Evolutionary conservation across 2,797 vertebrate genomes (phyloP).

Genomic region (Intellagama lesueurii): DNA sequence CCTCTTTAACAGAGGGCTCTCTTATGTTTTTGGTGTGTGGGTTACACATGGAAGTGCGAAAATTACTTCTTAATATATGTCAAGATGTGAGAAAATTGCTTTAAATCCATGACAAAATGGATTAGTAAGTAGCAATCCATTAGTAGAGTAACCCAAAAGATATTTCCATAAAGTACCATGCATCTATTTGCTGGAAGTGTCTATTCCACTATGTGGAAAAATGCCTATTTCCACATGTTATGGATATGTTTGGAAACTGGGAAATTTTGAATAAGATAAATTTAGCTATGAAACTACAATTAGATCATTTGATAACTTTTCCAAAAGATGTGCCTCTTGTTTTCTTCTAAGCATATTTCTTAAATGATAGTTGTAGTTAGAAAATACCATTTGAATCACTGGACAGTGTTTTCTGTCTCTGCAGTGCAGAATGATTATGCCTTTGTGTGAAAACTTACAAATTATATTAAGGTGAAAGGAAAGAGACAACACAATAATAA

Average conservation of each 20-base stretch:
- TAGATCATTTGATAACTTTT: neutral
- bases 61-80: neutral
- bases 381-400: neutral
- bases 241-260: neutral
- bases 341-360: slow-evolving; percentile 2
- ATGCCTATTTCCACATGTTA: neutral
- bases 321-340: neutral
- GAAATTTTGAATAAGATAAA: slow-evolving; percentile 1
- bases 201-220: neutral
- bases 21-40: neutral
- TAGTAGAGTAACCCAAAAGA: neutral
- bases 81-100: slow-evolving; percentile 1
- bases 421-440: neutral
- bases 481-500: neutral
- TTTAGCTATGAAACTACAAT: neutral
- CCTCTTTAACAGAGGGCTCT: neutral
- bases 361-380: neutral
- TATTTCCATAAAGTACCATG: neutral
- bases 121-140: neutral
- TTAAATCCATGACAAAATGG: neutral
- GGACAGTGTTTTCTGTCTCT: neutral
- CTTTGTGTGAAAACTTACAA: neutral
- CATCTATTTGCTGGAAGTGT: neutral
- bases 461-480: slow-evolving; percentile 6
- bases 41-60: neutral